Evolutionary conservation across 2,888 invertebrate genomes (phyloP).

Genomic region (Andrena chrysosceles): DNA sequence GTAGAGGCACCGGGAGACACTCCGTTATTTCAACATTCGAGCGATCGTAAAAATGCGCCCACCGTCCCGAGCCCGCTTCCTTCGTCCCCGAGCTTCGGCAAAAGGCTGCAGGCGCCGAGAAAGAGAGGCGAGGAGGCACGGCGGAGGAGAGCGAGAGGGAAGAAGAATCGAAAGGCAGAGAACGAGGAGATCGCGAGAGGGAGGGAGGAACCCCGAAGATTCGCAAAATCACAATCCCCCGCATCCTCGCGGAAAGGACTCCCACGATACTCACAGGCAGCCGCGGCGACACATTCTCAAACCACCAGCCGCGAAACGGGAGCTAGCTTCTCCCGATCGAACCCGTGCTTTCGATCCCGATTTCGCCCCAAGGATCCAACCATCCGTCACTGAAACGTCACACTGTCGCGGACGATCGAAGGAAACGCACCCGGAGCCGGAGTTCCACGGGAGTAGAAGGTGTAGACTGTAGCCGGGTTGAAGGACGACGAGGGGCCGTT

Average conservation of each 20-base stretch:
- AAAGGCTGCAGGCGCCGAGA: neutral
- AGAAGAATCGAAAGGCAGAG: neutral
- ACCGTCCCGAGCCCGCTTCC: conserved; percentile 10
- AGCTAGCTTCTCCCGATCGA: neutral
- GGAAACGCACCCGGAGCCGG: conserved; percentile 24
- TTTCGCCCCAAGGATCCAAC: neutral
- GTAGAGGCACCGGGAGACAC: neutral
- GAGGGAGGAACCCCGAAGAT: conserved; percentile 29
- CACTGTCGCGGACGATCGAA: conserved; percentile 10
- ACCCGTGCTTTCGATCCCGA: neutral
- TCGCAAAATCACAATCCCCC: conserved; percentile 22
- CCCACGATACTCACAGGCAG: conserved; percentile 22
- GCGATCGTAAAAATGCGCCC: conserved; percentile 32
- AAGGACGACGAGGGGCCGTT: neutral
- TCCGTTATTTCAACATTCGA: conserved; percentile 38
- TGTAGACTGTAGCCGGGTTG: neutral
- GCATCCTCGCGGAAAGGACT: neutral
- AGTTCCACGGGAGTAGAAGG: neutral
- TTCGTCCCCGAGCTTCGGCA: conserved; percentile 6
- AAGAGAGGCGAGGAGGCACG: neutral
- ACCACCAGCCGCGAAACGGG: neutral
- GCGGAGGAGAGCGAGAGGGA: neutral
- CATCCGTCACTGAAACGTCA: conserved; percentile 11
- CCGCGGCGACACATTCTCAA: conserved; percentile 17
- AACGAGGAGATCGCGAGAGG: neutral